phyloP scores from a whole-genome alignment of 2,888 invertebrate species.

The Busseola fusca region DNA sequence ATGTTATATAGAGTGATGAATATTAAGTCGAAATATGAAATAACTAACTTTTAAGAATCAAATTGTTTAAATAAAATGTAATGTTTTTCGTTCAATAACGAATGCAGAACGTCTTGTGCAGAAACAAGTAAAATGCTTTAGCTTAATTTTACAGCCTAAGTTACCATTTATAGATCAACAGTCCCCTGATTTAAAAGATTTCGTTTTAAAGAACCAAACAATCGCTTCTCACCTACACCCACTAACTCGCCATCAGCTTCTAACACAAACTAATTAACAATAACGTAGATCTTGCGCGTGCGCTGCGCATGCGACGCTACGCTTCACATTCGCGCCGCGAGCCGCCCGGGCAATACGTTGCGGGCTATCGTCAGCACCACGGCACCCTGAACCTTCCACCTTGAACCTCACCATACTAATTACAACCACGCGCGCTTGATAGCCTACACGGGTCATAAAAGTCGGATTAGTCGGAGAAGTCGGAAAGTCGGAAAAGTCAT shows the following conservation, averaged over 20 bases:
- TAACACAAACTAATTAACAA: constrained; percentile 78
- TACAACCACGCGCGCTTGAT: constrained; percentile 36
- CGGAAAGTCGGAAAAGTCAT: constrained; percentile 42
- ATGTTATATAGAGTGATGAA: background rate
- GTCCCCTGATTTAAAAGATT: background rate
- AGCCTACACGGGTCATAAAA: constrained; percentile 29
- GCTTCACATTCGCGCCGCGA: constrained; percentile 85
- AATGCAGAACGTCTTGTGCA: background rate
- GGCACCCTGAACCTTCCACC: constrained; percentile 70
- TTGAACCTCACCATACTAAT: constrained; percentile 30
- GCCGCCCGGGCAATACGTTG: constrained; percentile 81
- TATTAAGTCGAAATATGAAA: background rate
- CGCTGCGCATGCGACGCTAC: constrained; percentile 83
- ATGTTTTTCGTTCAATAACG: background rate
- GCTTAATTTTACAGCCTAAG: background rate
- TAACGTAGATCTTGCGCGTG: constrained; percentile 77
- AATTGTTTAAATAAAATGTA: background rate
- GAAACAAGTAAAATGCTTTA: background rate
- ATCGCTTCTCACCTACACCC: constrained; percentile 8
- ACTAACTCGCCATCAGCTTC: constrained; percentile 65
- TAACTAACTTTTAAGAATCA: background rate
- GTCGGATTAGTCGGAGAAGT: constrained; percentile 17
- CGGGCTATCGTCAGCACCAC: constrained; percentile 70
- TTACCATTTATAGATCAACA: background rate
- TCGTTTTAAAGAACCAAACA: background rate